These are phyloP conservation scores for Ganaspis brasiliensis DNA, from an alignment of 2,888 invertebrate genomes.

Conservation along the genomic window DNA sequence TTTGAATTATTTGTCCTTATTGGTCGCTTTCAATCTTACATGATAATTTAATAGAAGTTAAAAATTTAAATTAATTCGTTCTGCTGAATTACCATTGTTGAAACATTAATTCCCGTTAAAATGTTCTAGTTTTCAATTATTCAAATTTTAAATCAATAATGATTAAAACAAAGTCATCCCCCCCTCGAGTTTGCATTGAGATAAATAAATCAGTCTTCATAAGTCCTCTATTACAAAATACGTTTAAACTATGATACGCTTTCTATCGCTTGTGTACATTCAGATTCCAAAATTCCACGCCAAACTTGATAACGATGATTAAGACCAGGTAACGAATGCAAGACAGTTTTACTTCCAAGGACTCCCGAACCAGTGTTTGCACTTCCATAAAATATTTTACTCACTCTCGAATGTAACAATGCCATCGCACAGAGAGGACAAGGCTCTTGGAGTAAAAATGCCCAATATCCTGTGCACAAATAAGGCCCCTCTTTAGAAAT, in stretches of 20 bases:
- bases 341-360: slow-evolving; percentile 86
- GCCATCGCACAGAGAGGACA: slow-evolving; percentile 98
- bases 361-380: slow-evolving; percentile 85
- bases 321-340: slow-evolving; percentile 89
- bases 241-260: neutral
- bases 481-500: slow-evolving; percentile 84
- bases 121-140: too few relatives aligned
- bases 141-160: too few relatives aligned
- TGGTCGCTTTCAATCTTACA: too few relatives aligned
- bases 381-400: slow-evolving; percentile 89
- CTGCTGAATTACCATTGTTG: too few relatives aligned
- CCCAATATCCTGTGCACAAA: slow-evolving; percentile 93
- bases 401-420: slow-evolving; percentile 93
- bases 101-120: too few relatives aligned
- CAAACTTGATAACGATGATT: slow-evolving; percentile 97
- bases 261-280: slow-evolving; percentile 70
- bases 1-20: too few relatives aligned
- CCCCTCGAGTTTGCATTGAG: neutral
- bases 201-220: slow-evolving; percentile 3
- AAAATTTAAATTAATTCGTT: too few relatives aligned
- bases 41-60: too few relatives aligned
- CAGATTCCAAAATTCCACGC: slow-evolving; percentile 82
- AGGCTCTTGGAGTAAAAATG: slow-evolving; percentile 92
- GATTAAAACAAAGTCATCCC: too few relatives aligned
- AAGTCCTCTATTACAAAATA: neutral